Percentiles rank a stretch among this genome's conserved stretches.
Evolutionary conservation across 2,113 vertebrate genomes (phyloP).

Genomic region (Corapipo altera): DNA sequence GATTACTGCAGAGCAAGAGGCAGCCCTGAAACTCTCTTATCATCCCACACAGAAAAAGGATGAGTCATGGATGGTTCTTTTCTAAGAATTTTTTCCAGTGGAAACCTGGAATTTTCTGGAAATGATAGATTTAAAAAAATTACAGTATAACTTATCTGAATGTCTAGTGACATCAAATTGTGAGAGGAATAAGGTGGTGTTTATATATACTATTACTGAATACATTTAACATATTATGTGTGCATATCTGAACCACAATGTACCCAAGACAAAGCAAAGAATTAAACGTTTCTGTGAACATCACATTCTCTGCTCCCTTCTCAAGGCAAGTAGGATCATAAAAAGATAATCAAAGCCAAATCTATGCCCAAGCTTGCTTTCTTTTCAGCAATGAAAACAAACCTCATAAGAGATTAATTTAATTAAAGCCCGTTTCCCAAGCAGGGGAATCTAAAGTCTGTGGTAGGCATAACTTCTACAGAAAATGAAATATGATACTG

Average conservation of each 20-base stretch:
- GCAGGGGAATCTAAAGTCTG: not conserved
- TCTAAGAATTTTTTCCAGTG: not conserved
- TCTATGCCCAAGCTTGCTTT: not conserved
- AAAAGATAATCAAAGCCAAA: not conserved
- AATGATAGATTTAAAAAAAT: accelerated
- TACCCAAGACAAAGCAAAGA: not conserved
- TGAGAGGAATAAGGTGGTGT: not conserved
- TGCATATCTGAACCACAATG: not conserved
- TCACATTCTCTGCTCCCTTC: not conserved
- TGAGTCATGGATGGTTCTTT: not conserved
- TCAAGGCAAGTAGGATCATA: not conserved
- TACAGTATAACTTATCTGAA: not conserved
- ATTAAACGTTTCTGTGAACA: not conserved
- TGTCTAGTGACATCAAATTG: not conserved
- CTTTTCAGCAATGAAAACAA: not conserved
- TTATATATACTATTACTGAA: not conserved
- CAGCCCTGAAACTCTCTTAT: not conserved
- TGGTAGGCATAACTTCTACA: not conserved
- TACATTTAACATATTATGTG: not conserved
- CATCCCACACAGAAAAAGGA: not conserved
- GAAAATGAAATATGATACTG: not conserved
- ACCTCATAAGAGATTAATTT: not conserved
- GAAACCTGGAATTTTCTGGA: not conserved
- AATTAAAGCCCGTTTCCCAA: constrained; percentile 1
- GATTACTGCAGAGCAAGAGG: not conserved